A percentile compares a stretch with the other conserved stretches of the same genome.
These are phyloP conservation scores for Marronus borbonicus DNA, from an alignment of 2,888 invertebrate genomes.

Conservation along the genomic window DNA sequence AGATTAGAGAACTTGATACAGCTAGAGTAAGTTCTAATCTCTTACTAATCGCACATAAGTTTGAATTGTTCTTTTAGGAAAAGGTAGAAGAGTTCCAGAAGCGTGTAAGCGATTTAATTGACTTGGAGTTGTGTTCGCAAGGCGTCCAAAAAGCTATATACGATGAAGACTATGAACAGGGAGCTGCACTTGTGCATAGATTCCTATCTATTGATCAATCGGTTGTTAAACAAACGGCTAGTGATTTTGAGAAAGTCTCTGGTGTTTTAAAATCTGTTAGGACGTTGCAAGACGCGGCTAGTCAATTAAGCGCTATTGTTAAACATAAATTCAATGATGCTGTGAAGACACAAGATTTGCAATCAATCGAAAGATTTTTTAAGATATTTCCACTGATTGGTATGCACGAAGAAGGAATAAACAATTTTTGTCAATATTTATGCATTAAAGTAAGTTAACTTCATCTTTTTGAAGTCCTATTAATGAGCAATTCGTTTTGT, in stretches of 20 bases:
- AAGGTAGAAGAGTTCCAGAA: conserved; percentile 95
- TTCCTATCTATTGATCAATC: conserved; percentile 95
- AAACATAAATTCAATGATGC: conserved; percentile 92
- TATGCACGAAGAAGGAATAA: conserved; percentile 91
- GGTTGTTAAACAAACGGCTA: conserved; percentile 82
- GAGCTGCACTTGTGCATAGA: conserved; percentile 95
- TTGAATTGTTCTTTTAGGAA: conserved; percentile 73
- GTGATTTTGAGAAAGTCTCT: conserved; percentile 82
- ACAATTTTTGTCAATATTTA: conserved; percentile 89
- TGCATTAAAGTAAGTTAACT: conserved; percentile 78
- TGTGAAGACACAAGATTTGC: conserved; percentile 88
- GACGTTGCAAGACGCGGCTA: conserved; percentile 83
- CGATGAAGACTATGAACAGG: conserved; percentile 97
- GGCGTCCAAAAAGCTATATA: conserved; percentile 96
- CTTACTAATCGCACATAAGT: background rate
- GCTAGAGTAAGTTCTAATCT: conserved; percentile 79
- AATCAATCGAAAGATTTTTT: conserved; percentile 94
- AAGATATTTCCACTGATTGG: conserved; percentile 97
- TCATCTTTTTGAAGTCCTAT: background rate
- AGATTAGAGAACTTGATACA: conserved; percentile 93
- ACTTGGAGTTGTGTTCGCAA: conserved; percentile 95
- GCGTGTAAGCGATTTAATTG: conserved; percentile 94
- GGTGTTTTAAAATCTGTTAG: conserved; percentile 81
- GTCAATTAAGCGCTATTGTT: conserved; percentile 80
- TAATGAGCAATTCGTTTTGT: conserved; percentile 61